phyloP scores from a whole-genome alignment of 2,888 invertebrate genomes.

The Acleris emargana region DNA sequence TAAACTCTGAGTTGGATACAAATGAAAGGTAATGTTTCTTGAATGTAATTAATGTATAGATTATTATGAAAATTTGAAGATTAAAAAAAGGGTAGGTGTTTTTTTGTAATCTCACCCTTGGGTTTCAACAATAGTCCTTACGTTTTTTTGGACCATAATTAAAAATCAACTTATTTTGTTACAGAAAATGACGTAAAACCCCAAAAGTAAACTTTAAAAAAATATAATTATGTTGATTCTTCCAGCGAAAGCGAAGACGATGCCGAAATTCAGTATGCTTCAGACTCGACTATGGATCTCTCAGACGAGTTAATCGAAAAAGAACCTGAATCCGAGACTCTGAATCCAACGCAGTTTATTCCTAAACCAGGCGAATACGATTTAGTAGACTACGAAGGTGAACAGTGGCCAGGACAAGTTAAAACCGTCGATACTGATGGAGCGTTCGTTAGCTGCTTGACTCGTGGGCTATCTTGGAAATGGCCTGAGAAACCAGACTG shows the following conservation, averaged over 20 bases:
- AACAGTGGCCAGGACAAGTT: slow-evolving; percentile 28
- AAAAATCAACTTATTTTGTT: too few relatives aligned
- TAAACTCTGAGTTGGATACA: too few relatives aligned
- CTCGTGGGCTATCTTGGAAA: slow-evolving; percentile 27
- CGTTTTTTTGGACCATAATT: too few relatives aligned
- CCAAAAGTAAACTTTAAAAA: too few relatives aligned
- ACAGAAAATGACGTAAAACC: too few relatives aligned
- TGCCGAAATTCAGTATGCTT: not conserved
- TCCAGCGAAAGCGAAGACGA: slow-evolving; percentile 1
- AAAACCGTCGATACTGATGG: slow-evolving; percentile 22
- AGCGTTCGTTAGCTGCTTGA: slow-evolving; percentile 23
- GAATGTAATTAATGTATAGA: too few relatives aligned
- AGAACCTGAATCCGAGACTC: not conserved
- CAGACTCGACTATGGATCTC: slow-evolving; percentile 10
- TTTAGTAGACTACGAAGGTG: slow-evolving; percentile 13
- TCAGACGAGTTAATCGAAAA: slow-evolving; percentile 7
- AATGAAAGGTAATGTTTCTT: too few relatives aligned
- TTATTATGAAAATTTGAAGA: too few relatives aligned
- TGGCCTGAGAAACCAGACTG: slow-evolving; percentile 30
- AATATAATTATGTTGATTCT: not conserved
- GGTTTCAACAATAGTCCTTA: too few relatives aligned
- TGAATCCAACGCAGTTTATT: slow-evolving; percentile 2
- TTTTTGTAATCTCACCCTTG: too few relatives aligned
- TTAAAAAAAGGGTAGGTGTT: too few relatives aligned
- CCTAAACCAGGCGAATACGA: slow-evolving; percentile 5